Evolutionary conservation across 2,888 invertebrate genomes (phyloP).

Genomic region (Drosophila pegasa): DNA sequence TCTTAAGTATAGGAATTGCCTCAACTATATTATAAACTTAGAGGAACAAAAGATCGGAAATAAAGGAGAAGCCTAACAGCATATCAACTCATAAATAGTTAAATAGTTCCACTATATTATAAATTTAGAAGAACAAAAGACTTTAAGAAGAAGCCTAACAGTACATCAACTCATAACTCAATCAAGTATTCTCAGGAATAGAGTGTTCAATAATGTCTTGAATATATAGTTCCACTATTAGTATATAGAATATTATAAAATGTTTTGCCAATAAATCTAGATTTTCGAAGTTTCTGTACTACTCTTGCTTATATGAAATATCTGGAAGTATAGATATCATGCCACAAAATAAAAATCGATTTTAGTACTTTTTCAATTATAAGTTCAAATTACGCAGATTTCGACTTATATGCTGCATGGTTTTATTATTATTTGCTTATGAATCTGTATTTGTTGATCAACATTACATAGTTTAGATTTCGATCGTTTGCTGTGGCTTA

Average conservation of each 20-base stretch:
- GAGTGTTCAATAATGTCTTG: background rate
- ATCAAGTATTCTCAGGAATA: too few species aligned
- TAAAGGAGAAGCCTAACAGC: too few species aligned
- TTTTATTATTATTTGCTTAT: slow-evolving; percentile 54
- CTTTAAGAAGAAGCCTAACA: too few species aligned
- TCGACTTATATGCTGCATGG: slow-evolving; percentile 51
- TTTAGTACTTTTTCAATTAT: background rate
- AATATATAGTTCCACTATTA: too few species aligned
- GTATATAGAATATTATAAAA: background rate
- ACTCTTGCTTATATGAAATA: background rate
- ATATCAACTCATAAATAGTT: too few species aligned
- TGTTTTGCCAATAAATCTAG: background rate
- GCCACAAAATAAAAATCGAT: background rate
- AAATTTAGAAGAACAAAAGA: too few species aligned
- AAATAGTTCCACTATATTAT: too few species aligned
- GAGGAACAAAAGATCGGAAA: background rate
- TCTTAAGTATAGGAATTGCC: background rate
- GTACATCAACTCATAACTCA: too few species aligned
- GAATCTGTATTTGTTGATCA: slow-evolving; percentile 53
- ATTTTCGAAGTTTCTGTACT: background rate
- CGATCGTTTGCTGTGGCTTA: slow-evolving; percentile 64
- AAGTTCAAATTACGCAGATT: slow-evolving; percentile 40
- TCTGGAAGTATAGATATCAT: background rate
- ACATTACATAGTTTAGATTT: slow-evolving; percentile 64
- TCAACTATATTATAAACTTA: background rate